Evolutionary conservation across 2,113 vertebrate species (phyloP).

Genomic region (Cyanocitta stelleri): DNA sequence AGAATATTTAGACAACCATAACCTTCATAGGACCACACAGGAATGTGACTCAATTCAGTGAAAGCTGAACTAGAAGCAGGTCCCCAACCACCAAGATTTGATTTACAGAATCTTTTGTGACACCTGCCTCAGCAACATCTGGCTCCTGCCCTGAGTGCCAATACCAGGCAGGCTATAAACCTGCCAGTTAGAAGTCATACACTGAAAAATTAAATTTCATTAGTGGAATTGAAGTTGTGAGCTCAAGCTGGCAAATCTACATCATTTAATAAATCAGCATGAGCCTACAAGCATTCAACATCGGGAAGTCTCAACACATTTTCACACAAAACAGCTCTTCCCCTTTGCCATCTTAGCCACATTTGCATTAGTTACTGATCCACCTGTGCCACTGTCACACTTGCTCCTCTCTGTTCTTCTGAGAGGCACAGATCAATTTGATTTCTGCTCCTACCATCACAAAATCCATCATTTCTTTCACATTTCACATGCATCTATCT

Average conservation of each 20-base stretch:
- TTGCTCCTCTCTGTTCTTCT: neutral
- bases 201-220: constrained; percentile 8
- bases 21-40: neutral
- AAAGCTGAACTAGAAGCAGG: neutral
- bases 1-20: neutral
- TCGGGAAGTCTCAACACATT: neutral
- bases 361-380: neutral
- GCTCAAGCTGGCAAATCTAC: constrained; percentile 7
- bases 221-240: constrained; percentile 20
- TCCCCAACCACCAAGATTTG: neutral
- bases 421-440: neutral
- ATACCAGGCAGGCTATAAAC: neutral
- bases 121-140: constrained; percentile 18
- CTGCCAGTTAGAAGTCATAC: neutral
- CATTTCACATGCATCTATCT: neutral
- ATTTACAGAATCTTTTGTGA: neutral
- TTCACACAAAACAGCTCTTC: neutral
- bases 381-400: neutral
- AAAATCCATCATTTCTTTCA: neutral
- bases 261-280: neutral
- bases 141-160: neutral
- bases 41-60: neutral
- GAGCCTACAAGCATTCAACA: neutral
- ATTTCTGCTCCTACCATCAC: neutral
- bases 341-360: neutral